A percentile compares a stretch with the other conserved stretches of the same genome.
phyloP scores from a whole-genome alignment of 2,888 invertebrate genomes.

The Phragmatobia fuliginosa region DNA sequence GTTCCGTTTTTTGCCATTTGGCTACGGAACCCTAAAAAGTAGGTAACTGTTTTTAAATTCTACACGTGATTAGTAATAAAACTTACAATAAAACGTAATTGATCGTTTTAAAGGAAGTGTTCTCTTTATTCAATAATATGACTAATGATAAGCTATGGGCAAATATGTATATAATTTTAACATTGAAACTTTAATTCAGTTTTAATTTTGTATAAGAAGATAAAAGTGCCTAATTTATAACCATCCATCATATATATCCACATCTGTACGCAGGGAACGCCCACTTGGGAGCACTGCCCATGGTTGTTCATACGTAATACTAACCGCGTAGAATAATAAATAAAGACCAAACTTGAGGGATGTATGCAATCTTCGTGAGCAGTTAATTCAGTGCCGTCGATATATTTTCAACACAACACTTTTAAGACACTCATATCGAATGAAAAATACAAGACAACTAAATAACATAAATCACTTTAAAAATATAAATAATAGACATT shows the following conservation, averaged over 20 bases:
- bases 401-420: not conserved
- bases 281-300: constrained; percentile 30
- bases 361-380: not conserved
- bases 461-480: not conserved
- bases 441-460: not conserved
- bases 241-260: constrained; percentile 29
- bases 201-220: constrained; percentile 18
- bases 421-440: not conserved
- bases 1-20: too few relatives aligned
- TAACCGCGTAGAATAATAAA: constrained; percentile 41
- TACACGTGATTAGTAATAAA: not conserved
- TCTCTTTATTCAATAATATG: not conserved
- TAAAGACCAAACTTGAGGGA: constrained; percentile 22
- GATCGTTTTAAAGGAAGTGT: too few relatives aligned
- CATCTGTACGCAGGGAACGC: constrained; percentile 31
- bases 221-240: constrained; percentile 24
- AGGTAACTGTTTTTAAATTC: too few relatives aligned
- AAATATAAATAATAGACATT: too few relatives aligned
- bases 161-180: constrained; percentile 1
- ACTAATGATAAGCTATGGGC: not conserved
- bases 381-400: not conserved
- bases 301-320: constrained; percentile 37
- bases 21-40: too few relatives aligned
- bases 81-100: not conserved
- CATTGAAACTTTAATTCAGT: constrained; percentile 12